phyloP scores from a whole-genome alignment of 2,888 invertebrate species.

The Odontocerum albicorne region DNA sequence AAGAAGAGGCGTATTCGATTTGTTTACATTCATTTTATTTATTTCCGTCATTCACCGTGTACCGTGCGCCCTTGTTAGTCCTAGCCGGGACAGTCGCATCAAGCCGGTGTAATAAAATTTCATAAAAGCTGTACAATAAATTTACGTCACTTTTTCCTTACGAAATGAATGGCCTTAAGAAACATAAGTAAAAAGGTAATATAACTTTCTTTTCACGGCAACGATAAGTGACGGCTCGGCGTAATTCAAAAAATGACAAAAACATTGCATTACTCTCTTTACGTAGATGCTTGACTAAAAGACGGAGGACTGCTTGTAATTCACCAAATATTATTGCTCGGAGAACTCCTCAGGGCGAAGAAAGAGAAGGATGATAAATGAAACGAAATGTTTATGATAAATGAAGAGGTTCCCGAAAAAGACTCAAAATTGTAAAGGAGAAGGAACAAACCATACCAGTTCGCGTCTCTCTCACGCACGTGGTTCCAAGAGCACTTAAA shows the following conservation, averaged over 20 bases:
- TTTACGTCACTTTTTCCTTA: conserved; percentile 4
- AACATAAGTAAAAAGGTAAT: conserved; percentile 19
- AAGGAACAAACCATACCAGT: too few relatives aligned
- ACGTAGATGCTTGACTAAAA: background rate
- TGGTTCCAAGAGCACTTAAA: too few relatives aligned
- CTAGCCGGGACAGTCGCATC: too few relatives aligned
- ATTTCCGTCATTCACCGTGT: too few relatives aligned
- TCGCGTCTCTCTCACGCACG: too few relatives aligned
- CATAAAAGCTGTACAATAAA: conserved; percentile 4
- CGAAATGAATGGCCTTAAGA: conserved; percentile 6
- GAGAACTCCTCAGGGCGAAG: conserved; percentile 1
- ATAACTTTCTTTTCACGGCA: conserved; percentile 19
- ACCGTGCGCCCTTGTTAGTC: too few relatives aligned
- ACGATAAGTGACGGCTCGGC: conserved; percentile 24
- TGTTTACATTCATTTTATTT: too few relatives aligned
- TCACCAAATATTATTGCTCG: conserved; percentile 9
- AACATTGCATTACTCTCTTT: conserved; percentile 31
- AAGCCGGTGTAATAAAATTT: too few relatives aligned
- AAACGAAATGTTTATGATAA: conserved; percentile 34
- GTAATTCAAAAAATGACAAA: conserved; percentile 32
- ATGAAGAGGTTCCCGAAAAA: conserved; percentile 32
- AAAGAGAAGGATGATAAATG: conserved; percentile 30
- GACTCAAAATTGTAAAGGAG: too few relatives aligned
- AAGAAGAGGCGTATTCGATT: too few relatives aligned
- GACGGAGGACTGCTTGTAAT: conserved; percentile 12